Conservation (phyloP, 1,140 invertebrate genomes). For the Globodera rostochiensis region DNA sequence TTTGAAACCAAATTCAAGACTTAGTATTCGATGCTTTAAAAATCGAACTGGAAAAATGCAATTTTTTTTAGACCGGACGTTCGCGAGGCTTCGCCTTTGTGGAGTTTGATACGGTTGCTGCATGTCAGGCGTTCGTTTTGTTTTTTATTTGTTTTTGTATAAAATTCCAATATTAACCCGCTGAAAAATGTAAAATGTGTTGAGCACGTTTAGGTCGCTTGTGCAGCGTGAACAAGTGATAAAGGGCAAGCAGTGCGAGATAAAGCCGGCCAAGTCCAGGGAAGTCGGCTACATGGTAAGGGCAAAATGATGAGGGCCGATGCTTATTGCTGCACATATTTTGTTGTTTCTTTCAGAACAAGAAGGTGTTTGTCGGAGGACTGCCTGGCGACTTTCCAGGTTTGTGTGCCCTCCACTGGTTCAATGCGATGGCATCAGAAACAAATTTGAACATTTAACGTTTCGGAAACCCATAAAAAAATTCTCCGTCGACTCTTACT, state of each 20-base stretch:
- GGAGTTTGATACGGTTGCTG: conserved; percentile 61
- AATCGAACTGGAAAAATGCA: too few relatives aligned
- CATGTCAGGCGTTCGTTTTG: conserved; percentile 45
- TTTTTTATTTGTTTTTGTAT: neutral
- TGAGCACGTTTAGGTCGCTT: conserved; percentile 36
- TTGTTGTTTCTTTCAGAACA: conserved; percentile 46
- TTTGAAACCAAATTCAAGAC: neutral
- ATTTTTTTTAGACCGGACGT: conserved; percentile 28
- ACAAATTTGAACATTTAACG: too few relatives aligned
- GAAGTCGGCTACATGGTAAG: conserved; percentile 41
- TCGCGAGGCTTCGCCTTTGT: conserved; percentile 65
- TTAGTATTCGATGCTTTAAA: neutral
- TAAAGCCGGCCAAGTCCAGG: conserved; percentile 64
- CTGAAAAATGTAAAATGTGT: neutral
- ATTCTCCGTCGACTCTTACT: neutral
- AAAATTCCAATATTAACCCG: neutral
- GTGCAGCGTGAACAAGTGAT: conserved; percentile 61
- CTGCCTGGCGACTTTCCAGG: conserved; percentile 59
- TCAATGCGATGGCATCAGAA: too few relatives aligned
- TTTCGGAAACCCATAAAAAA: too few relatives aligned
- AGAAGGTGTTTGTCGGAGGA: conserved; percentile 65
- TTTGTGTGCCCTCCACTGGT: neutral
- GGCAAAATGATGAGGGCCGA: neutral
- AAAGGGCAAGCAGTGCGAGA: conserved; percentile 61
- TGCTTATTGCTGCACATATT: neutral